Evolutionary conservation across 2,113 vertebrate genomes (phyloP).

Genomic region (Ptilorrhoa leucosticta): DNA sequence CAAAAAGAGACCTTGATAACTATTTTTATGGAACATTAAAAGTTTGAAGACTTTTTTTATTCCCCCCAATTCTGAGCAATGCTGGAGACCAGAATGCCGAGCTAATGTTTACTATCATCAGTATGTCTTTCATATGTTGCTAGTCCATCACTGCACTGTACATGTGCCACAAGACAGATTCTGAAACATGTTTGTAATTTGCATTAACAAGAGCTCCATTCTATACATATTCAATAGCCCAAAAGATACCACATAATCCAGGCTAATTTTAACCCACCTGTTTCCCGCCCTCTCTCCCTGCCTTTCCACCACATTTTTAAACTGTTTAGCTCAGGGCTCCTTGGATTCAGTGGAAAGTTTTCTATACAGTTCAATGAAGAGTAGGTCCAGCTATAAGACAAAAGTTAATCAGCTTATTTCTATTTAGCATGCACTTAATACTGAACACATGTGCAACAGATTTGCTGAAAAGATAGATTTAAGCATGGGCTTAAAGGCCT

Average conservation of each 20-base stretch:
- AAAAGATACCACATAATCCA: background rate
- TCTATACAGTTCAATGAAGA: background rate
- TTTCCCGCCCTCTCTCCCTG: background rate
- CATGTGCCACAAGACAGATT: conserved; percentile 17
- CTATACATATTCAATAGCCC: conserved; percentile 22
- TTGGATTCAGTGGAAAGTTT: background rate
- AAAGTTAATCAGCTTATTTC: conserved; percentile 30
- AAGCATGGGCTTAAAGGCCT: background rate
- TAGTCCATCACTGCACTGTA: background rate
- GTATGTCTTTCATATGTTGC: conserved; percentile 37
- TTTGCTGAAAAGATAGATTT: background rate
- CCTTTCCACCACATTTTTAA: background rate
- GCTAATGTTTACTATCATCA: conserved; percentile 15
- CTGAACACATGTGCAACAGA: conserved; percentile 20
- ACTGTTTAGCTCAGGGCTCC: background rate
- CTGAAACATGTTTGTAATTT: conserved; percentile 33
- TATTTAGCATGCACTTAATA: conserved; percentile 31
- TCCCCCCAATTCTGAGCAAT: background rate
- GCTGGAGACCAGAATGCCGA: conserved; percentile 4
- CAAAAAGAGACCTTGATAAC: background rate
- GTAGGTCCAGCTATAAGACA: background rate
- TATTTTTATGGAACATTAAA: background rate
- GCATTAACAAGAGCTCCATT: conserved; percentile 4
- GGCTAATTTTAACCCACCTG: conserved; percentile 34
- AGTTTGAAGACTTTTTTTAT: background rate